Percentiles rank a stretch among this genome's conserved stretches.
Evolutionary conservation across 2,797 vertebrate species (phyloP).

Genomic region (Lacerta agilis): DNA sequence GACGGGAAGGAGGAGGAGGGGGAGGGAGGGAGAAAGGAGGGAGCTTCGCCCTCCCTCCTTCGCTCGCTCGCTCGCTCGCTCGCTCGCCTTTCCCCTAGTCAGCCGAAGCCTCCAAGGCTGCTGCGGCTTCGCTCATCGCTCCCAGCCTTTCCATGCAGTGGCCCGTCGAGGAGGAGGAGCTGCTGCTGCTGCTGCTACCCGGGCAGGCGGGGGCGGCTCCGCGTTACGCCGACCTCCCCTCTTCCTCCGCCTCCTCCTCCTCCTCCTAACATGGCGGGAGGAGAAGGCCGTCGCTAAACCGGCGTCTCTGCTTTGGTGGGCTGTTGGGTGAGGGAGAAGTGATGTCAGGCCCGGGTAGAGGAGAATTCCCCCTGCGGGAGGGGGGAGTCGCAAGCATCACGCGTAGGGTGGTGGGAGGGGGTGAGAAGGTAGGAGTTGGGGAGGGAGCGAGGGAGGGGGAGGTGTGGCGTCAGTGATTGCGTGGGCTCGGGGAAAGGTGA

Average conservation of each 20-base stretch:
- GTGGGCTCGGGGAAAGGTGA: rapidly evolving
- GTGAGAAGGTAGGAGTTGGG: conserved; percentile 9
- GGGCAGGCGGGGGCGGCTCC: conserved; percentile 56
- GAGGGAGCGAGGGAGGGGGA: conserved; percentile 4
- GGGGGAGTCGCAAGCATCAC: background rate
- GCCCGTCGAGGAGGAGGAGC: conserved; percentile 44
- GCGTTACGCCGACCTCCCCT: conserved; percentile 34
- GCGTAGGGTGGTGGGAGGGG: background rate
- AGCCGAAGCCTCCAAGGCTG: background rate
- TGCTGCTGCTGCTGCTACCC: background rate
- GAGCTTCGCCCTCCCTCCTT: no score
- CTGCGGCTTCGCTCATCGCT: background rate
- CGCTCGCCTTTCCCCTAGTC: background rate
- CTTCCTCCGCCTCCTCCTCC: conserved; percentile 45
- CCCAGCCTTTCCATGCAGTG: background rate
- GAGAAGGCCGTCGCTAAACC: background rate
- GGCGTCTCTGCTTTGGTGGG: conserved; percentile 49
- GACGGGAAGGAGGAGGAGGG: background rate
- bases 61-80: background rate
- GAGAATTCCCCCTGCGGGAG: conserved; percentile 20
- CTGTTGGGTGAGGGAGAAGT: background rate
- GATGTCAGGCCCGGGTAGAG: background rate
- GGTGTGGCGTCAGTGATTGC: conserved; percentile 21
- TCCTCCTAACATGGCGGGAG: conserved; percentile 75
- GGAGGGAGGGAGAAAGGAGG: background rate